These are phyloP conservation scores for Oedothorax gibbosus DNA, from an alignment of 1,140 invertebrate species.

Conservation along the genomic window DNA sequence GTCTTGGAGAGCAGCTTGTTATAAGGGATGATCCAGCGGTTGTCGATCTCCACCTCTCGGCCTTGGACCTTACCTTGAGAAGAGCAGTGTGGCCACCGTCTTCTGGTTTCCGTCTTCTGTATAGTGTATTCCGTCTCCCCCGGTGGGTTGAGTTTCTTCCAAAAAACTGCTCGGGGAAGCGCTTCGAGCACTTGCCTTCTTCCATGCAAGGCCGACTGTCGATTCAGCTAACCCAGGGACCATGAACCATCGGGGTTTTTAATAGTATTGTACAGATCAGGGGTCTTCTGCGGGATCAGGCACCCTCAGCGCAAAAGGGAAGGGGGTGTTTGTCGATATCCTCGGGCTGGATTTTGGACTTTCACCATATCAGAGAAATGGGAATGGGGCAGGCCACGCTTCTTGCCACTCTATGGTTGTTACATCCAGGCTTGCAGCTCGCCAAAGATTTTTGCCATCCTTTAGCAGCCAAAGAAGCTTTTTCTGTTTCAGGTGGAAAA, in stretches of 20 bases:
- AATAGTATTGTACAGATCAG: slow-evolving; percentile 66
- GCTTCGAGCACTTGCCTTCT: slow-evolving; percentile 62
- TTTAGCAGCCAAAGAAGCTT: no score
- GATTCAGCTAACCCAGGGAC: slow-evolving; percentile 62
- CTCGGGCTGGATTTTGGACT: slow-evolving; percentile 59
- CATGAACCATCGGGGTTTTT: slow-evolving; percentile 69
- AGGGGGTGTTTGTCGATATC: slow-evolving; percentile 69
- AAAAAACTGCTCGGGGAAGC: slow-evolving; percentile 59
- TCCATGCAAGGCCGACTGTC: slow-evolving; percentile 63
- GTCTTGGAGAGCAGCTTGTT: slow-evolving; percentile 70
- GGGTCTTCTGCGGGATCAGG: slow-evolving; percentile 65
- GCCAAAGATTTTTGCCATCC: no score
- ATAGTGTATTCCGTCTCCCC: background rate
- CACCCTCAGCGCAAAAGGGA: slow-evolving; percentile 70
- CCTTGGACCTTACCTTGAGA: no score
- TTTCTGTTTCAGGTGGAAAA: no score
- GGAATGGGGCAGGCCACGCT: slow-evolving; percentile 68
- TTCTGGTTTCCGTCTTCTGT: background rate
- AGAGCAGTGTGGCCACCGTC: background rate
- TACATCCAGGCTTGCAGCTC: background rate
- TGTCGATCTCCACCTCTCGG: slow-evolving; percentile 67
- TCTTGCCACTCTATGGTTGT: slow-evolving; percentile 68
- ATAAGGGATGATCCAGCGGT: slow-evolving; percentile 73
- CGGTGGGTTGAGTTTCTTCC: background rate
- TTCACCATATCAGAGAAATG: slow-evolving; percentile 66